Evolutionary conservation across 2,888 invertebrate species (phyloP).

Genomic region (Mantis religiosa): DNA sequence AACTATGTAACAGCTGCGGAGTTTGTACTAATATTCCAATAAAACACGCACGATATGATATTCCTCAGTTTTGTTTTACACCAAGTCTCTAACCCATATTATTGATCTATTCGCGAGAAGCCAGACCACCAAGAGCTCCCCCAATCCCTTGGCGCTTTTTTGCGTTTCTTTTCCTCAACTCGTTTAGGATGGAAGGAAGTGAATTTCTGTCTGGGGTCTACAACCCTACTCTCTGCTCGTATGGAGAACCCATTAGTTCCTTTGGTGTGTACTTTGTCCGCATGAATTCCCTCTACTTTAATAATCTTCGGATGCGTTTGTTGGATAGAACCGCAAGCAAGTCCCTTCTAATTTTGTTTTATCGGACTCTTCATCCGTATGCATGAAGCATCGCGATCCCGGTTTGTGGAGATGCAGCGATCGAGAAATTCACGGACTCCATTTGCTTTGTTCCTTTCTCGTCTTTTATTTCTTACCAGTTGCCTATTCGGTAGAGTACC

Average conservation of each 20-base stretch:
- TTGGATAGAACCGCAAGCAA: background rate
- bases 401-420: background rate
- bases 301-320: background rate
- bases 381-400: background rate
- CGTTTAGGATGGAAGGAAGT: background rate
- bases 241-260: background rate
- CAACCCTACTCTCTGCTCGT: background rate
- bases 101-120: background rate
- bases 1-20: too few relatives aligned
- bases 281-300: background rate
- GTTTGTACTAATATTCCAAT: background rate
- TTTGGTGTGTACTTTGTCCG: background rate
- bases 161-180: background rate
- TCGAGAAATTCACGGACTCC: background rate
- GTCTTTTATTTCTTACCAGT: background rate
- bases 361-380: background rate
- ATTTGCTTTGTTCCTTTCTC: background rate
- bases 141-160: background rate
- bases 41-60: background rate
- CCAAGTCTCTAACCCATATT: background rate
- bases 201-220: background rate
- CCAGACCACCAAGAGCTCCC: background rate
- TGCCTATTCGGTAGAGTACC: background rate
- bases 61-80: background rate
- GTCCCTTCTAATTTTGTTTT: background rate